These are phyloP conservation scores for Tridacna gigas DNA, from an alignment of 2,888 invertebrate species.

Conservation along the genomic window DNA sequence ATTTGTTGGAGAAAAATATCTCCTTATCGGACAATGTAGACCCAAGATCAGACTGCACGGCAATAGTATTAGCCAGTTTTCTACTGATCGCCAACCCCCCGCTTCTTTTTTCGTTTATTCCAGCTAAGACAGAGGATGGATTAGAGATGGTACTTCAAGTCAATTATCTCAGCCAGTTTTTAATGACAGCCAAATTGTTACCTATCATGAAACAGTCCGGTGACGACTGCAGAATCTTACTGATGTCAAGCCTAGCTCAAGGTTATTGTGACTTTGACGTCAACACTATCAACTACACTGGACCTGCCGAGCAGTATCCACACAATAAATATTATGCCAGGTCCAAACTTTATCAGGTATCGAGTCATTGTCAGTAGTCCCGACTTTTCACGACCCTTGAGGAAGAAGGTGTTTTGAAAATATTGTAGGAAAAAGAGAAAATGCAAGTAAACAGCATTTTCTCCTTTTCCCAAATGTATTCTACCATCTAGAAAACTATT, in stretches of 20 bases:
- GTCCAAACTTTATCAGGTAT: constrained; percentile 65
- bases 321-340: constrained; percentile 61
- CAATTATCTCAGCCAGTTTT: constrained; percentile 72
- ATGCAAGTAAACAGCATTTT: no score
- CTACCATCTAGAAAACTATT: no score
- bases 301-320: constrained; percentile 35
- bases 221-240: constrained; percentile 68
- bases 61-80: no score
- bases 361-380: no score
- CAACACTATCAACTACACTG: constrained; percentile 61
- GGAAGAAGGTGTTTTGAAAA: no score
- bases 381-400: no score
- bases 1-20: no score
- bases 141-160: constrained; percentile 67
- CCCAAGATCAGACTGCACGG: no score
- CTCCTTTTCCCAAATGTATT: no score
- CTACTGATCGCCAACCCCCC: no score
- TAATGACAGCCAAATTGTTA: constrained; percentile 68
- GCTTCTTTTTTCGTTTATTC: neutral
- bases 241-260: constrained; percentile 68
- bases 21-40: no score
- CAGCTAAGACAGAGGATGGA: constrained; percentile 65
- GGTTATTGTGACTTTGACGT: constrained; percentile 49
- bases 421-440: no score
- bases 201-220: constrained; percentile 67